Conservation (phyloP, 2,113 vertebrate species). For the Lamprotornis superbus region DNA sequence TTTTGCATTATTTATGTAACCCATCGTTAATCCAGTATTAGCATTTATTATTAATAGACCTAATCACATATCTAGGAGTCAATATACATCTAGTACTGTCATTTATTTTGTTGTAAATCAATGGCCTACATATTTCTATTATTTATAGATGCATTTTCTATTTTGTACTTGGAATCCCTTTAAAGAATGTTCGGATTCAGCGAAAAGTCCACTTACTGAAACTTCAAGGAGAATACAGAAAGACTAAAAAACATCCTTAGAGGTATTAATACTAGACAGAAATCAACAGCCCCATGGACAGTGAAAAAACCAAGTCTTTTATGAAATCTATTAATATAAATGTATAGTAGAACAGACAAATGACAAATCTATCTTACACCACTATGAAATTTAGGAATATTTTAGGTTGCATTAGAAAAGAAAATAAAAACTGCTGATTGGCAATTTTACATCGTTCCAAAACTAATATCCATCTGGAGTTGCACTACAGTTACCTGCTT, state of each 20-base stretch:
- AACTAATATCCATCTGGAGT: neutral
- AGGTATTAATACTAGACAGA: neutral
- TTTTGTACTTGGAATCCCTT: neutral
- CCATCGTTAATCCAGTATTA: conserved; percentile 27
- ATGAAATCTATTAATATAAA: neutral
- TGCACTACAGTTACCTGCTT: neutral
- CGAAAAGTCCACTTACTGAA: neutral
- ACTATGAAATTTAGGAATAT: neutral
- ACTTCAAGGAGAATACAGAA: neutral
- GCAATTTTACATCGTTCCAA: neutral
- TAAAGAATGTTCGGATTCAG: neutral
- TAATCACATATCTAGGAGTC: conserved; percentile 41
- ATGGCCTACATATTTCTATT: neutral
- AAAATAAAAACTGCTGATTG: neutral
- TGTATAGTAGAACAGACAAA: neutral
- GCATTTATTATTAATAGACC: conserved; percentile 54
- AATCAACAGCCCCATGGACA: neutral
- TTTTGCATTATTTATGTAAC: conserved; percentile 57
- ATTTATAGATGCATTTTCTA: conserved; percentile 47
- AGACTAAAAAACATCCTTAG: neutral
- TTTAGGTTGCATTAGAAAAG: neutral
- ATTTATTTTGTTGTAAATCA: conserved; percentile 62
- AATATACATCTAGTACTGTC: conserved; percentile 24
- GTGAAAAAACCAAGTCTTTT: neutral
- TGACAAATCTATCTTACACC: neutral